Conservation (phyloP, 2,888 invertebrate genomes). For the Uropetala carovei region DNA sequence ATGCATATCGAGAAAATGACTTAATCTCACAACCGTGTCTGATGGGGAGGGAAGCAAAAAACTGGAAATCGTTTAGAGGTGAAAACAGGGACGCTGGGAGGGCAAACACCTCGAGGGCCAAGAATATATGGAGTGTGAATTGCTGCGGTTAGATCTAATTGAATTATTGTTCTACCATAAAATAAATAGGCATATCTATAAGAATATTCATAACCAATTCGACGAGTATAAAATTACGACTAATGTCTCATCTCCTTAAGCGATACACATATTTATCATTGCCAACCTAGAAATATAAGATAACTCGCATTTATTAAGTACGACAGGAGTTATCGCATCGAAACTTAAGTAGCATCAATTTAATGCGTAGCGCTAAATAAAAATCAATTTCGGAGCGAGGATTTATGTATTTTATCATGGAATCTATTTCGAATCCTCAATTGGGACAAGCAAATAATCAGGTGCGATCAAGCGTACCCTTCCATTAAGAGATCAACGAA, state of each 20-base stretch:
- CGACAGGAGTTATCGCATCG: neutral
- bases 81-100: neutral
- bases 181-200: neutral
- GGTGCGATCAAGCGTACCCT: neutral
- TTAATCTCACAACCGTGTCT: conserved; percentile 43
- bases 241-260: neutral
- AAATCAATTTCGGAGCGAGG: neutral
- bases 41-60: neutral
- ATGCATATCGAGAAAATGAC: conserved; percentile 44
- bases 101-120: conserved; percentile 18
- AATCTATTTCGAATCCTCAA: conserved; percentile 44
- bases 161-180: neutral
- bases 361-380: neutral
- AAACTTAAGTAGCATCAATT: neutral
- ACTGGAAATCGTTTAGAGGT: conserved; percentile 14
- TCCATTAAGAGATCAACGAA: conserved; percentile 60
- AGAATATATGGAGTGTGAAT: neutral
- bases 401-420: conserved; percentile 30
- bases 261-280: neutral
- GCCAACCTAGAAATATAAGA: neutral
- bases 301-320: neutral
- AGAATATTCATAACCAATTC: neutral
- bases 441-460: conserved; percentile 55
- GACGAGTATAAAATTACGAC: neutral
- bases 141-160: neutral